Percentiles rank a stretch among this genome's conserved stretches.
phyloP scores from a whole-genome alignment of 2,797 vertebrate species.

The Danio choprae region DNA sequence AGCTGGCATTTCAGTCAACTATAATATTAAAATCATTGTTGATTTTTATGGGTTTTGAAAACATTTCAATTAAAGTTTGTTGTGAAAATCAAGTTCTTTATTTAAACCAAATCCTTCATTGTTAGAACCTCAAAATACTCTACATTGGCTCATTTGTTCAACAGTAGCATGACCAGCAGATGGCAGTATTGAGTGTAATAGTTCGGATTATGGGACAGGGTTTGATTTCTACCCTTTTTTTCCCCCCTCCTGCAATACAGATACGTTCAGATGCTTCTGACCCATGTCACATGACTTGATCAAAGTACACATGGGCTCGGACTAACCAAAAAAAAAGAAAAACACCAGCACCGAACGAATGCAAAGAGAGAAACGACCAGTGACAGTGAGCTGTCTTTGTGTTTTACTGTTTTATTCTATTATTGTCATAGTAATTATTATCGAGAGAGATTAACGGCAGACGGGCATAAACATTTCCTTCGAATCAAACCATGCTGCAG shows the following conservation, averaged over 20 bases:
- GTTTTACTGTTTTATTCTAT: conserved; percentile 62
- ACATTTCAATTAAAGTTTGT: not conserved
- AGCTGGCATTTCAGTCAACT: not conserved
- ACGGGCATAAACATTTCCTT: conserved; percentile 68
- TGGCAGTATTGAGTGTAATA: conserved; percentile 30
- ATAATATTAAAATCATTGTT: not conserved
- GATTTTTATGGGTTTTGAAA: not conserved
- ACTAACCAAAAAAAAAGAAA: conserved; percentile 72
- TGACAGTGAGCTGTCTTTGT: conserved; percentile 63
- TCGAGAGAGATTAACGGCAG: conserved; percentile 66
- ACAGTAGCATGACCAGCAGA: conserved; percentile 24
- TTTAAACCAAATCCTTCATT: not conserved
- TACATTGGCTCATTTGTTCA: not conserved
- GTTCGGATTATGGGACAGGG: not conserved
- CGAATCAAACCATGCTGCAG: conserved; percentile 71
- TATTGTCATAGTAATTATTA: conserved; percentile 50
- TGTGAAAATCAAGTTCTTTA: not conserved
- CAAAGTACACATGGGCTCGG: conserved; percentile 63
- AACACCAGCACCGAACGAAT: conserved; percentile 77
- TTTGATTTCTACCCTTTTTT: not conserved
- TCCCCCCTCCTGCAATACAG: conserved; percentile 50
- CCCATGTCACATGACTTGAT: conserved; percentile 20
- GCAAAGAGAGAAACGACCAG: conserved; percentile 65
- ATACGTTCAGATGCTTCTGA: conserved; percentile 24
- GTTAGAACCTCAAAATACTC: not conserved